Evolutionary conservation across 1,140 invertebrate species (phyloP), one percentile per base, ranked within the genome.

Genomic region (Tetramorium alpestre): DNA sequence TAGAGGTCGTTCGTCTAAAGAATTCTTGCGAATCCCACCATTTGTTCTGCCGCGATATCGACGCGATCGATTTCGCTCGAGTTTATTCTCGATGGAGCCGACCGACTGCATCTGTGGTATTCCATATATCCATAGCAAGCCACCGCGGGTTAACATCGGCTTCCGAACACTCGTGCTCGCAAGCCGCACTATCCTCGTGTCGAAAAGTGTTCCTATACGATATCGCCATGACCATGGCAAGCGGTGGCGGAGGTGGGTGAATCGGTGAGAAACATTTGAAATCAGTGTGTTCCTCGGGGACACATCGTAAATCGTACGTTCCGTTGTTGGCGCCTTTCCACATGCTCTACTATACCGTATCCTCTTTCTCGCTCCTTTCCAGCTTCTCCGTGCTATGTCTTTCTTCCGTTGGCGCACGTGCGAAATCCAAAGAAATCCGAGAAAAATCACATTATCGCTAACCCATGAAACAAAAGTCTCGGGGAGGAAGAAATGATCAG

Each of bases 281-380:
- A 90, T 91, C 89, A 91, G 89, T 90, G 89, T 87, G 89, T 82
- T 88, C 89, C 89, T 78, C 82, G 72, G 88, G 89, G 89, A 90
- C 87, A 86, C 81, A 78, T 91, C 89, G 89, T 91, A 91, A 91
- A 91, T 91, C 89, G 89, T 90, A 72, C 81, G 76, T 87, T 72
- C 82, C 82, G 76, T 91, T 90, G 89, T 90, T 90, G 89, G 88
- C 89, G 88, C 75, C 69, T 87, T 90, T 90, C 89, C 88, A 90
- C 89, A 62, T 81, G 62, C 86, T 78, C 85, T 64, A 33, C 65
- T 13, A 28, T 13, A 28, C 16, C 38, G 16, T 41, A 28, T 69
- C 13, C 22, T 41, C 70, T 47, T 11, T 69, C 44, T 47, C 1
- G 18, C 38, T 69, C 5, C 16, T 22, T 22, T 25, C 56, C 73